Conservation (phyloP, 2,113 vertebrate genomes). For the Leucopsar rothschildi region DNA sequence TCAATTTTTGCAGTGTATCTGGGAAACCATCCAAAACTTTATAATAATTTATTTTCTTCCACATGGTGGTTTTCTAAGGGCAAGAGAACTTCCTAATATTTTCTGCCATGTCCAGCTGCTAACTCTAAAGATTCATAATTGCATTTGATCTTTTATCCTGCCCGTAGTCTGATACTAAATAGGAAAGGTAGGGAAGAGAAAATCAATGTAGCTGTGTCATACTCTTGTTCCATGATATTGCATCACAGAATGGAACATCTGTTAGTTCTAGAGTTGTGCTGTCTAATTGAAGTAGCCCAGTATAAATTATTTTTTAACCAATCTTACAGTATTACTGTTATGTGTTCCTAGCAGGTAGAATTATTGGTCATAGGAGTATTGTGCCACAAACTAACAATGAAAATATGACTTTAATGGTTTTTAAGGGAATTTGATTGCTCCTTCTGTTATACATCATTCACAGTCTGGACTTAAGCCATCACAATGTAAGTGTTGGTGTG, state of each 20-base stretch:
- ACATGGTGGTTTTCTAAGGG: not conserved
- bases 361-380: not conserved
- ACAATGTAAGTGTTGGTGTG: not conserved
- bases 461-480: not conserved
- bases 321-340: not conserved
- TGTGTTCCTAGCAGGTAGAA: not conserved
- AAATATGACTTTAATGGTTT: not conserved
- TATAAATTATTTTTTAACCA: not conserved
- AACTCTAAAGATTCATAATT: not conserved
- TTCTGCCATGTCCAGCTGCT: not conserved
- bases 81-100: not conserved
- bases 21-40: slow-evolving; percentile 20
- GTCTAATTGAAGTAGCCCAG: not conserved
- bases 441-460: not conserved
- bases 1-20: not conserved
- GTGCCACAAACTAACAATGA: not conserved
- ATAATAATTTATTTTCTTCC: not conserved
- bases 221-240: not conserved
- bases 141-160: not conserved
- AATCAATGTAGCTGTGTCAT: not conserved
- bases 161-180: not conserved
- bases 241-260: not conserved
- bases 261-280: not conserved
- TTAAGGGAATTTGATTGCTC: not conserved
- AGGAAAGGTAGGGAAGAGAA: not conserved